Evolutionary conservation across 1,140 invertebrate species (phyloP), one percentile per base, ranked within the genome.

Genomic region (Asbolus verrucosus): DNA sequence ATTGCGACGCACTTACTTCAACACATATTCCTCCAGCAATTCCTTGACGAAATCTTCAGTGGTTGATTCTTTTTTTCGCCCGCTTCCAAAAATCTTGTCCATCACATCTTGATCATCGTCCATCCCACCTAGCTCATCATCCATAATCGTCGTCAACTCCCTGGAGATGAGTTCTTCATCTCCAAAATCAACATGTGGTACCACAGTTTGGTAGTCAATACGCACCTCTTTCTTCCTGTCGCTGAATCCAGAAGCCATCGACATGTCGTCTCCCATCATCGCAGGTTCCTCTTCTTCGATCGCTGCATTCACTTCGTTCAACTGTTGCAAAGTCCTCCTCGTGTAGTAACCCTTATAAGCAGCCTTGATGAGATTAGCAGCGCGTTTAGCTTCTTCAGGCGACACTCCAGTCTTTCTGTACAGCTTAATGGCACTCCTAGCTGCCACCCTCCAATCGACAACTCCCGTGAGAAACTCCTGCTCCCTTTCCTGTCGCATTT

Each of bases 391-490:
- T 72, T 84, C 82, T 50, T 75, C 76, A 27, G 80, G 75, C 1
- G 80, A 79, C 0, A 83, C 80, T 13, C 82, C 83, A 6, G 80
- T 75, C 65, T 81, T 82, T 67, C 76, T 76, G 59, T 85, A 77
- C 18, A 85, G 79, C 6, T 79, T 59, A 43, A 83, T 77, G 0
- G 84, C 84, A 15, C 81, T 84, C 8, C 73, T 70, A 6, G 81
- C 78, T 1, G 84, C 83, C 65, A 79, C 77, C 69, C 84, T 78
- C 84, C 84, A 86, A 46, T 83, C 82, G 38, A 85, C 67, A 67
- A 80, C 75, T 6, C 79, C 79, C n/a, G 43, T 59, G 5, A 80
- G 65, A 1, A 79, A 31, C 50, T 77, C 21, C 61, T 65, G 76
- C 31, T 80, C 78, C 6, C 65, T 38, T 27, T 74, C 63, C 39